These are phyloP conservation scores for Poeciliopsis retropinna DNA, from an alignment of 2,113 vertebrate species.

Conservation along the genomic window DNA sequence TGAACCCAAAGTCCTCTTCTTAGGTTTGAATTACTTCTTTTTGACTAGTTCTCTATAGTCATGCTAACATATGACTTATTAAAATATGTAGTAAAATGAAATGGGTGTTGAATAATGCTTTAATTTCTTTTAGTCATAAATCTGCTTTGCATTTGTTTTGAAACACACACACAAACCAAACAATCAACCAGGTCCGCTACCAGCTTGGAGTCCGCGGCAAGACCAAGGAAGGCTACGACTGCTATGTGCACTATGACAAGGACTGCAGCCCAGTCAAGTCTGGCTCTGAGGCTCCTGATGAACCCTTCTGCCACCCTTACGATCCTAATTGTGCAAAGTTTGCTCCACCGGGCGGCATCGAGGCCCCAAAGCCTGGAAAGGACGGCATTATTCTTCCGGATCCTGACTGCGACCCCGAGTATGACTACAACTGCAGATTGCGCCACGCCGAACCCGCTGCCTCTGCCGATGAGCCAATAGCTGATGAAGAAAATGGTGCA, in stretches of 20 bases:
- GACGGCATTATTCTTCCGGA: conserved; percentile 75
- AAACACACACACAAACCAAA: conserved; percentile 56
- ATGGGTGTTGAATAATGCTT: conserved; percentile 57
- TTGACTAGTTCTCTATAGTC: conserved; percentile 47
- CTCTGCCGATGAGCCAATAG: conserved; percentile 35
- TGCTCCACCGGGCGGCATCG: conserved; percentile 15
- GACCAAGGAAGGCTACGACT: conserved; percentile 82
- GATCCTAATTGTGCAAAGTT: conserved; percentile 78
- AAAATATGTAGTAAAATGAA: conserved; percentile 54
- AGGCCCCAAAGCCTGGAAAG: conserved; percentile 26
- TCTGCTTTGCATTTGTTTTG: conserved; percentile 50
- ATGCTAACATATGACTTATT: conserved; percentile 45
- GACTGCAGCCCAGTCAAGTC: conserved; percentile 73
- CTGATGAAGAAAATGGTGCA: conserved; percentile 34
- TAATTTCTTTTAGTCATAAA: conserved; percentile 19
- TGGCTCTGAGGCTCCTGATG: conserved; percentile 35
- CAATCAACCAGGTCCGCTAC: conserved; percentile 71
- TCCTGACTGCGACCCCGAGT: conserved; percentile 82
- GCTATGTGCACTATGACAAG: conserved; percentile 81
- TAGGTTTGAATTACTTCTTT: conserved; percentile 38
- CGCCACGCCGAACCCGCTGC: conserved; percentile 52
- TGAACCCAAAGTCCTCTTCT: conserved; percentile 64
- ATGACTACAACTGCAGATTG: conserved; percentile 81
- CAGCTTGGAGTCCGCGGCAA: conserved; percentile 74
- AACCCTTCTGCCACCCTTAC: conserved; percentile 76